Evolutionary conservation across 2,797 vertebrate species (phyloP), one percentile per base, ranked within the genome.

Genomic region (Enteromius treurensis): DNA sequence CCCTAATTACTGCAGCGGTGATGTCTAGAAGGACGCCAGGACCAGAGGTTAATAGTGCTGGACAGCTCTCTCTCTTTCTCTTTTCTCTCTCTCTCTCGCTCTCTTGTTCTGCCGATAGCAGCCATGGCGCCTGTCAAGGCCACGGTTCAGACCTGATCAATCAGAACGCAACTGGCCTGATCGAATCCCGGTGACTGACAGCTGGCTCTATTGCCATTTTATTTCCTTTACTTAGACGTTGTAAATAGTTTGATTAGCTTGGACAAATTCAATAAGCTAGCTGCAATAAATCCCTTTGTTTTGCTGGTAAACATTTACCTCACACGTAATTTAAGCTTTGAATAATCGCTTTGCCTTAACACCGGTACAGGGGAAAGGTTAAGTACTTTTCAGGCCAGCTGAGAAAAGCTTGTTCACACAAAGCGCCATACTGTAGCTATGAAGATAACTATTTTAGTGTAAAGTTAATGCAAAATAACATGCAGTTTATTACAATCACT

Each of bases 1-100:
- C 96, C 96, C 97, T 97, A 97, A 99, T 98, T 97, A 98, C 97
- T 96, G 95, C 95, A 96, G 94, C 93, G 90, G 94, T 96, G 96
- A 97, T 97, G 96, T 96, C 93, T 95, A 92, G 86, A 95, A 95
- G 94, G 95, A 95, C 94, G 93, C 89, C 77, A 75, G 90, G 91
- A 95, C 93, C 95, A 97, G 94, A 95, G 97, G 97, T 98, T 98
- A 98, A 99, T 97, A 96, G 96, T 93, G 92, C 93, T 94, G 95
- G 88, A 88, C 86, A 80, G 34, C 69, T 78, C 49, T 76, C 37
- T 83, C 62, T 62, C 55, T 79, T 53, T 58, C 79, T 34, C 79
- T 34, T 75, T 34, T 76, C 29, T 70, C 69, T 81, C 55, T 79
- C 42, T 79, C 23, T 53, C 26, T 45, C 73, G 49, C 81, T 69